These are phyloP conservation scores for Eupeodes luniger DNA, from an alignment of 2,888 invertebrate species.

Conservation along the genomic window DNA sequence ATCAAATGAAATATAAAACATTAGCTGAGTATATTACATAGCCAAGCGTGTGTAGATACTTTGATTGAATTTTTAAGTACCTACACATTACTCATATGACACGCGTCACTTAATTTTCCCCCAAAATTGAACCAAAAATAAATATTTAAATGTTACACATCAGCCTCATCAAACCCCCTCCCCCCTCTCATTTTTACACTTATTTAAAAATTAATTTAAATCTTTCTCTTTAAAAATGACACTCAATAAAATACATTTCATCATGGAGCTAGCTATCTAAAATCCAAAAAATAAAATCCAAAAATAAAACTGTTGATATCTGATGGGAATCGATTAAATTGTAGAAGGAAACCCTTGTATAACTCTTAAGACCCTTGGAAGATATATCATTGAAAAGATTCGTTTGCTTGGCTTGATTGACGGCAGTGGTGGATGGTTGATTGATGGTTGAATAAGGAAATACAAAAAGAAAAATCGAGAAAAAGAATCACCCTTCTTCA, in stretches of 20 bases:
- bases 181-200: too few species aligned
- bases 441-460: conserved; percentile 24
- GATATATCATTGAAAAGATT: conserved; percentile 21
- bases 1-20: too few species aligned
- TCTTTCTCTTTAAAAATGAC: too few species aligned
- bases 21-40: too few species aligned
- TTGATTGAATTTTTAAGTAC: too few species aligned
- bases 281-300: not conserved
- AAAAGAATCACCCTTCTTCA: conserved; percentile 12
- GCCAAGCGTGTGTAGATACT: too few species aligned
- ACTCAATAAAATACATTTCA: not conserved
- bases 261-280: not conserved
- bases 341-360: conserved; percentile 3
- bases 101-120: too few species aligned
- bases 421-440: not conserved
- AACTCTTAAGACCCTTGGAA: not conserved
- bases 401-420: not conserved
- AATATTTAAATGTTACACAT: too few species aligned
- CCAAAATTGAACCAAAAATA: too few species aligned
- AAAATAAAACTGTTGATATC: conserved; percentile 4
- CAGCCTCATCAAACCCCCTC: too few species aligned
- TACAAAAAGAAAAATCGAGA: not conserved
- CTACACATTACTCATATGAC: too few species aligned
- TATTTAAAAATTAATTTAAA: too few species aligned
- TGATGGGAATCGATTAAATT: conserved; percentile 11